Evolutionary conservation across 2,113 vertebrate species (phyloP).

Genomic region (Acanthisitta chloris): DNA sequence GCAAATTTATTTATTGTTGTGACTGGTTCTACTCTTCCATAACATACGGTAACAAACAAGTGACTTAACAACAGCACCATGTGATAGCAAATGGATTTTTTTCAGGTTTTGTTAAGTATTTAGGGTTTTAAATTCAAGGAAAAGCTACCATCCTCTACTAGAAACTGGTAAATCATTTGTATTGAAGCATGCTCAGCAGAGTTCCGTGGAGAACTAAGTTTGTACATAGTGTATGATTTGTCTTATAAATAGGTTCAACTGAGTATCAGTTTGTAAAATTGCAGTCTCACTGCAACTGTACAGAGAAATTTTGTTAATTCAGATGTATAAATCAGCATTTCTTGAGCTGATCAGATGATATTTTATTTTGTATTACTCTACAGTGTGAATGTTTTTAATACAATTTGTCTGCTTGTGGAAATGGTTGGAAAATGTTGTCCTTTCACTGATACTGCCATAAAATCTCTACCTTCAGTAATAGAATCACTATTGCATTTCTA

Average conservation of each 20-base stretch:
- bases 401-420: not conserved
- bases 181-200: not conserved
- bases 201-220: not conserved
- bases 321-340: not conserved
- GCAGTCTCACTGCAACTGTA: not conserved
- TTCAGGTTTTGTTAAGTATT: not conserved
- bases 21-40: not conserved
- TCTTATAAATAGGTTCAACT: constrained; percentile 35
- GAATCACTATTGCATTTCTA: not conserved
- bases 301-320: not conserved
- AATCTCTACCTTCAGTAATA: not conserved
- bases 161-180: not conserved
- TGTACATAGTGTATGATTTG: constrained; percentile 61
- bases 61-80: not conserved
- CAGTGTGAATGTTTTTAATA: not conserved
- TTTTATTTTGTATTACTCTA: constrained; percentile 16
- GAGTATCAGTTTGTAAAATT: constrained; percentile 6
- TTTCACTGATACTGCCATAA: not conserved
- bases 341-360: not conserved
- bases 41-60: not conserved
- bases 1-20: constrained; percentile 26
- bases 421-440: constrained; percentile 8
- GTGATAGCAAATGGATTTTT: not conserved
- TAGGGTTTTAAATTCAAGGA: not conserved
- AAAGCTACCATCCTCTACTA: not conserved